Percentiles rank a stretch among this genome's conserved stretches.
Evolutionary conservation across 2,888 invertebrate species (phyloP).

Genomic region (Girardia tigrina): DNA sequence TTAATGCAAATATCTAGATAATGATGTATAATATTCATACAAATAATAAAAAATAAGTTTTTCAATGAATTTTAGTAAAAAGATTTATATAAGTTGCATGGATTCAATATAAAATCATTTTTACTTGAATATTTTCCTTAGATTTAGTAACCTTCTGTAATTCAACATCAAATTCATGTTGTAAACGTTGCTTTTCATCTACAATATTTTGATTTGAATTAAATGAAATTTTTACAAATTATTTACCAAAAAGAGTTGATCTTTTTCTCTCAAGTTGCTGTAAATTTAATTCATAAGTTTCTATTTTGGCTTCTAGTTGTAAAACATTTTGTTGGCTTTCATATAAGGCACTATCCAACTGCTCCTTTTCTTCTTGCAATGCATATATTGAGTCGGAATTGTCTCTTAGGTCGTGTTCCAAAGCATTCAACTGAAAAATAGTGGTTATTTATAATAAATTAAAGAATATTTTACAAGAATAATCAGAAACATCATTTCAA

Average conservation of each 20-base stretch:
- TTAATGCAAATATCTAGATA: no score
- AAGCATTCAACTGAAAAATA: conserved; percentile 43
- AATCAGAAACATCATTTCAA: no score
- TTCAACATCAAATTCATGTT: conserved; percentile 12
- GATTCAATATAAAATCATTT: no score
- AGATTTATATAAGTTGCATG: no score
- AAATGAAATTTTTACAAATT: background rate
- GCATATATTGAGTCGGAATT: conserved; percentile 47
- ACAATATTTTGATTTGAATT: background rate
- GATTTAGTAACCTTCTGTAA: background rate
- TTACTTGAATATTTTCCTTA: background rate
- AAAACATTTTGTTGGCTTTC: conserved; percentile 45
- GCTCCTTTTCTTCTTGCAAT: conserved; percentile 46
- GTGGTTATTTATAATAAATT: no score
- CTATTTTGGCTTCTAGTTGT: conserved; percentile 47
- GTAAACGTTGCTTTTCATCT: conserved; percentile 4
- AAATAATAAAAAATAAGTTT: no score
- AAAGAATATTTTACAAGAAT: no score
- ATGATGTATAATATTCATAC: no score
- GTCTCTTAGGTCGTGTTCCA: conserved; percentile 48
- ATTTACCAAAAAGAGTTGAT: background rate
- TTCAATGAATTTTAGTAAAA: no score
- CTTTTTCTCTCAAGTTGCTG: conserved; percentile 39
- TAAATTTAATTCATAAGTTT: conserved; percentile 51
- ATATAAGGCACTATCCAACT: conserved; percentile 50